Percentiles rank a stretch among this genome's conserved stretches.
These are phyloP conservation scores for Stigmatopora argus DNA, from an alignment of 2,113 vertebrate species.

Conservation along the genomic window DNA sequence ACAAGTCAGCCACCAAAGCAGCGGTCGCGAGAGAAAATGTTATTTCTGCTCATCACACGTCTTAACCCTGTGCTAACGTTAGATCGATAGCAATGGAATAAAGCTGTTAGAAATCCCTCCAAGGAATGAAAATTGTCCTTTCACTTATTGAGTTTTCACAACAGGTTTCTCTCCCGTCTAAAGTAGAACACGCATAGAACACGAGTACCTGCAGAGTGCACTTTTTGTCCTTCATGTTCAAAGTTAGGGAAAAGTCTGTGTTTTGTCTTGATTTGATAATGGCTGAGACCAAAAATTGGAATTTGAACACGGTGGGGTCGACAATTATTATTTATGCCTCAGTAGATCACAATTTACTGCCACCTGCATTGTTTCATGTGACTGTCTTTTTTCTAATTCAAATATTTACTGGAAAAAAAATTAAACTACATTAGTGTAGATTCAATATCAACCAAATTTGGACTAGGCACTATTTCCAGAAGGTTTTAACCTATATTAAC, in stretches of 20 bases:
- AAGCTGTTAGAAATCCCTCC: conserved; percentile 38
- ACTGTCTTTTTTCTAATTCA: neutral
- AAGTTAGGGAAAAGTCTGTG: neutral
- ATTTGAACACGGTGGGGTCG: neutral
- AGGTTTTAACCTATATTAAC: conserved; percentile 2
- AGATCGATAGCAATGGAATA: conserved; percentile 60
- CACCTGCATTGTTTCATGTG: too few species aligned
- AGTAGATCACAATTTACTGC: too few species aligned
- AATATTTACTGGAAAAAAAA: neutral
- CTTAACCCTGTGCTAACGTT: conserved; percentile 36
- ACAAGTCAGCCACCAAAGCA: conserved; percentile 20
- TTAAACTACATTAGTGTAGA: too few species aligned
- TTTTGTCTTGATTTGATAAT: neutral
- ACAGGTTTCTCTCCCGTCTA: conserved; percentile 38
- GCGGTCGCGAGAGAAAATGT: conserved; percentile 39
- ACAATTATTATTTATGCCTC: too few species aligned
- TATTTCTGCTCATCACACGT: conserved; percentile 38
- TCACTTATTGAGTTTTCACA: conserved; percentile 51
- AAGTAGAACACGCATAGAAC: conserved; percentile 6
- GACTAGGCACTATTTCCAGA: neutral
- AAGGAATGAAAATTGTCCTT: conserved; percentile 38
- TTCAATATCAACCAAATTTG: neutral
- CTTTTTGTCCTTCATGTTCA: conserved; percentile 6
- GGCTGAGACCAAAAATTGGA: neutral
- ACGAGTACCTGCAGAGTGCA: conserved; percentile 21